Evolutionary conservation across 1,140 invertebrate genomes (phyloP).

Genomic region (Scylla paramamosain): DNA sequence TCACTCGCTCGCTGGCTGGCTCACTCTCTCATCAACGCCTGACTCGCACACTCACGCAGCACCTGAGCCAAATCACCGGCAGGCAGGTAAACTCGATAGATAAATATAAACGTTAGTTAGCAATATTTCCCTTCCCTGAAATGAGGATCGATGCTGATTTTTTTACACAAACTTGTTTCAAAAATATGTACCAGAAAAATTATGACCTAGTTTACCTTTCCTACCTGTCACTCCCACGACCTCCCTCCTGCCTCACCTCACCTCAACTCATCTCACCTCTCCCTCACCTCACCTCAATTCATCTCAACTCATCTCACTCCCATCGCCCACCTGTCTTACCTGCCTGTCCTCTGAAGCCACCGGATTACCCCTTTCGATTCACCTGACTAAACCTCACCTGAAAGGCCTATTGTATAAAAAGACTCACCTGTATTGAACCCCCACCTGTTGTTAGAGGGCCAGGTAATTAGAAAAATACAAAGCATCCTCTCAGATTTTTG

Average conservation of each 20-base stretch:
- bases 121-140: background rate
- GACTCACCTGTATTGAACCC: background rate
- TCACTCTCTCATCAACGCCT: background rate
- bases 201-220: too few relatives aligned
- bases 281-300: background rate
- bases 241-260: background rate
- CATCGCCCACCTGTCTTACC: background rate
- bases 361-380: background rate
- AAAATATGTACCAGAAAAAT: background rate
- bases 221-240: background rate
- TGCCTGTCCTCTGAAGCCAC: background rate
- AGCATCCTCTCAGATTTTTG: too few relatives aligned
- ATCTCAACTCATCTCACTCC: background rate
- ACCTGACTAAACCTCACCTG: background rate
- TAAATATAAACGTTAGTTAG: background rate
- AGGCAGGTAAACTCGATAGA: background rate
- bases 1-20: background rate
- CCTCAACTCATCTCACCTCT: background rate
- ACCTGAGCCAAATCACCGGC: background rate
- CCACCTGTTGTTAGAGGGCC: background rate
- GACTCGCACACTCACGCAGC: background rate
- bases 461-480: background rate
- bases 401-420: background rate
- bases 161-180: background rate
- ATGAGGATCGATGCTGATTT: background rate